A percentile compares a stretch with the other conserved stretches of the same genome.
Conservation (phyloP, 2,888 invertebrate species). For the Trachelus iudaicus region DNA sequence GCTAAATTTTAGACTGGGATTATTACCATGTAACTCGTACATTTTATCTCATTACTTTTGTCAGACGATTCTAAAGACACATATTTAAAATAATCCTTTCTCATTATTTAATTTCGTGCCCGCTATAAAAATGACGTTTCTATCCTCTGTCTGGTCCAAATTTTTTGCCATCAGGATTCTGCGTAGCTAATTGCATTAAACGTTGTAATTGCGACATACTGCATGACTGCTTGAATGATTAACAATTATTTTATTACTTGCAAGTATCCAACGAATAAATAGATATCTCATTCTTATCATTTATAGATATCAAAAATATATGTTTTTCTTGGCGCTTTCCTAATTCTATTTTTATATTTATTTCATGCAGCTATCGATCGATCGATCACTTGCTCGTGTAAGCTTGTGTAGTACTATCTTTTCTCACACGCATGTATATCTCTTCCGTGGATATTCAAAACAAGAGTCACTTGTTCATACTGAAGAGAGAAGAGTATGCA, state of each 20-base stretch:
- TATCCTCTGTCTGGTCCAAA: not conserved
- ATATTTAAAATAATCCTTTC: not conserved
- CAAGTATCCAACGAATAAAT: not conserved
- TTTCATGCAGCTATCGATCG: not conserved
- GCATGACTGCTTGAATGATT: not conserved
- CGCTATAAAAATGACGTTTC: not conserved
- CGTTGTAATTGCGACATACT: not conserved
- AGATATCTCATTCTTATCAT: not conserved
- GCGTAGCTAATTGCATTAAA: not conserved
- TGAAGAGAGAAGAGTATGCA: not conserved
- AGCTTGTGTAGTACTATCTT: not conserved
- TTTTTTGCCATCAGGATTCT: not conserved
- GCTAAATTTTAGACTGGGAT: no score
- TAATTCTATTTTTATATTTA: not conserved
- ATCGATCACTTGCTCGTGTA: not conserved
- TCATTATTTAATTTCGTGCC: not conserved
- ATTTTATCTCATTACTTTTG: not conserved
- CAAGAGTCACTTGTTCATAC: not conserved
- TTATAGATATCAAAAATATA: not conserved
- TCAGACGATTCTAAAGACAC: not conserved
- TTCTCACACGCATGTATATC: not conserved
- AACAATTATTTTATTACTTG: not conserved
- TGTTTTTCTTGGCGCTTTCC: not conserved
- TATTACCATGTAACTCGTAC: no score
- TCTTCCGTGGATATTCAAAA: not conserved